These are phyloP conservation scores for Galbula dea DNA, from an alignment of 2,113 vertebrate species.

Conservation along the genomic window DNA sequence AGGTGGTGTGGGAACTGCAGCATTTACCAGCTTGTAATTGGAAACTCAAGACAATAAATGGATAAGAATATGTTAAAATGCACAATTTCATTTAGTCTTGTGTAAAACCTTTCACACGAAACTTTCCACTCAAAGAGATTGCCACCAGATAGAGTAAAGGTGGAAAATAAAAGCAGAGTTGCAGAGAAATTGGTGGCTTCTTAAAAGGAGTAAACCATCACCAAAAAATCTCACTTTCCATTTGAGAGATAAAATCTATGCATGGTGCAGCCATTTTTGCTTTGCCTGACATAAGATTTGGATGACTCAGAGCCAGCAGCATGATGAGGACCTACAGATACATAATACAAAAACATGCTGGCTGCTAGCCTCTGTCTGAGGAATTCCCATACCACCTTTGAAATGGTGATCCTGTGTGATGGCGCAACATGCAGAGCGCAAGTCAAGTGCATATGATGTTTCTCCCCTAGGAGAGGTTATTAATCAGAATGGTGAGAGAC, in stretches of 20 bases:
- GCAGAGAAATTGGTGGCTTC: slow-evolving; percentile 16
- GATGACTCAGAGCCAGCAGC: slow-evolving; percentile 16
- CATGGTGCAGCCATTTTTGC: slow-evolving; percentile 21
- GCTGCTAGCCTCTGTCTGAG: not conserved
- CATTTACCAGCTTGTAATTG: not conserved
- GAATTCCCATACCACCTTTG: not conserved
- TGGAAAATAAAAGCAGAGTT: slow-evolving; percentile 9
- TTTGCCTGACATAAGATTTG: slow-evolving; percentile 25
- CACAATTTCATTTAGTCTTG: not conserved
- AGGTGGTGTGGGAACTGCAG: not conserved
- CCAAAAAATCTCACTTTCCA: slow-evolving; percentile 55
- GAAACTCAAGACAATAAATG: not conserved
- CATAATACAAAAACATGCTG: not conserved
- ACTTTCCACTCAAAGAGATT: not conserved
- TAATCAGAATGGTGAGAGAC: not conserved
- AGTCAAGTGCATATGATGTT: not conserved
- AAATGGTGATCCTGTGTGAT: not conserved
- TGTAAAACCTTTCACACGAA: not conserved
- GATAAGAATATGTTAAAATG: not conserved
- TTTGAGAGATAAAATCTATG: slow-evolving; percentile 46
- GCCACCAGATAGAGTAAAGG: not conserved
- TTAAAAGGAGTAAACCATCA: slow-evolving; percentile 44
- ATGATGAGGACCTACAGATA: not conserved
- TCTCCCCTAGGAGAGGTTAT: not conserved
- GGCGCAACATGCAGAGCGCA: not conserved